Conservation (phyloP, 2,113 vertebrate genomes). For the Podilymbus podiceps region DNA sequence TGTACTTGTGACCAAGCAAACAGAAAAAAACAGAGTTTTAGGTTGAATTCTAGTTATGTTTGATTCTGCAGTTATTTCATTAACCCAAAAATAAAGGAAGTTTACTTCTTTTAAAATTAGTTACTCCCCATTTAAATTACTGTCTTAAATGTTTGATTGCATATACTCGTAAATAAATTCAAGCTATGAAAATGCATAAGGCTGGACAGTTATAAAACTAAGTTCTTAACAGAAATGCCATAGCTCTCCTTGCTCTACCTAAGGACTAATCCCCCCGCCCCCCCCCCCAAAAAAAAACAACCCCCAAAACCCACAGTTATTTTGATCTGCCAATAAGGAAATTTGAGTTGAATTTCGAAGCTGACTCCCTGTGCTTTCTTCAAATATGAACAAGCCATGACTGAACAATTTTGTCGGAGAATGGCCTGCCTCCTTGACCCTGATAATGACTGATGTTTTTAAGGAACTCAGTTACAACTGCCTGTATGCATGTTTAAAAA, state of each 20-base stretch:
- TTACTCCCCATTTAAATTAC: background rate
- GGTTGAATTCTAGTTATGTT: background rate
- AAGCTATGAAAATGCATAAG: background rate
- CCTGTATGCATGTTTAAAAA: background rate
- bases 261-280: too few relatives aligned
- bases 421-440: background rate
- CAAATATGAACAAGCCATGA: background rate
- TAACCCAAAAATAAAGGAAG: background rate
- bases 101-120: background rate
- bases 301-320: rapidly evolving
- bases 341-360: background rate
- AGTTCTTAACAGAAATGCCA: background rate
- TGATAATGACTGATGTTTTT: background rate
- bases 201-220: background rate
- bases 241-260: background rate
- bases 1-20: background rate
- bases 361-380: background rate
- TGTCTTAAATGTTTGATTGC: background rate
- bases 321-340: background rate
- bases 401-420: background rate
- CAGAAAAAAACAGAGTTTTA: background rate
- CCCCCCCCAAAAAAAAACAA: background rate
- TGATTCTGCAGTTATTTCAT: background rate
- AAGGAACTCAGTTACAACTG: background rate
- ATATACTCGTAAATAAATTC: background rate